Percentiles rank a stretch among this genome's conserved stretches.
phyloP scores from a whole-genome alignment of 2,797 vertebrate genomes.

The Chelonia mydas region DNA sequence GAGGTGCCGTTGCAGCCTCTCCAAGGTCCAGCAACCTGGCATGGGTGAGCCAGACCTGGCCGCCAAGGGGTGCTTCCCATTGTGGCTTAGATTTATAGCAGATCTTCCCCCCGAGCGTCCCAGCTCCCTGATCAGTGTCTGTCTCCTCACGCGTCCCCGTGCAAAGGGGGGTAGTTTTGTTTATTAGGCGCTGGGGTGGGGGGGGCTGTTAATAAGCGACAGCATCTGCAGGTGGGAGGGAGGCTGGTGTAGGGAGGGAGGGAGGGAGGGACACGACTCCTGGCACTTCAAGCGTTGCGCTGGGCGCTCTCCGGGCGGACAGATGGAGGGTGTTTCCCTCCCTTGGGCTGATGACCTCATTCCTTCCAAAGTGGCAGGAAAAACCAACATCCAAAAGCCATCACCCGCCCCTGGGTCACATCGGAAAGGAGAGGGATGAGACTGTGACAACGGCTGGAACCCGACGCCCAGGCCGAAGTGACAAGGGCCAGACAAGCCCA shows the following conservation, averaged over 20 bases:
- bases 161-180: background rate
- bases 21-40: background rate
- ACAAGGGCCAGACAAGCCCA: background rate
- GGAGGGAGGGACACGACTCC: background rate
- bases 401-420: background rate
- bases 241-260: background rate
- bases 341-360: background rate
- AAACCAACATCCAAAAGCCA: background rate
- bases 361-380: background rate
- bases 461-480: background rate
- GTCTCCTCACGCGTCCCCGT: accelerated
- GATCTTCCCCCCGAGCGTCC: too few relatives aligned
- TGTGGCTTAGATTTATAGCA: background rate
- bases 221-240: background rate
- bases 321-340: background rate
- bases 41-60: background rate
- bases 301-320: background rate
- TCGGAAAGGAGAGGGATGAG: background rate
- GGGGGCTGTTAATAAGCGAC: background rate
- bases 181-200: background rate
- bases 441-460: background rate
- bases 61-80: too few relatives aligned
- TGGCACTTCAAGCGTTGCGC: too few relatives aligned
- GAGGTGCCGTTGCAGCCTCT: too few relatives aligned
- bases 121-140: too few relatives aligned